A percentile compares a stretch with the other conserved stretches of the same genome.
phyloP scores from a whole-genome alignment of 2,888 invertebrate species.

The Chaetogeoica ovagalla region DNA sequence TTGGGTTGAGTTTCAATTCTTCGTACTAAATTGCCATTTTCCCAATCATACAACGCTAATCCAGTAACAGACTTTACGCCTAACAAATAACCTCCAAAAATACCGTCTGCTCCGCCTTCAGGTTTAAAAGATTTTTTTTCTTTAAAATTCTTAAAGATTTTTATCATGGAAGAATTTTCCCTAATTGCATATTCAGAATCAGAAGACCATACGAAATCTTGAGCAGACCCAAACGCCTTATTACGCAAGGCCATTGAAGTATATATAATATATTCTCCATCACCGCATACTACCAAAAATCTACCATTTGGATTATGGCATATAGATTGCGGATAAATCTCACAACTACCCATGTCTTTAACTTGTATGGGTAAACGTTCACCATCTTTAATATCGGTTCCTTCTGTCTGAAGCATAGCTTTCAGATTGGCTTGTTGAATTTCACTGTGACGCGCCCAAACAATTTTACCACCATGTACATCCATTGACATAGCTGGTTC shows the following conservation, averaged over 20 bases:
- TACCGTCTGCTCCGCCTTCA: constrained; percentile 94
- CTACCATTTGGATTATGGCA: constrained; percentile 97
- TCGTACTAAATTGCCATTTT: constrained; percentile 84
- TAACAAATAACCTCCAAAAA: constrained; percentile 87
- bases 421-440: constrained; percentile 95
- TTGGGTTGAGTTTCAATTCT: constrained; percentile 95
- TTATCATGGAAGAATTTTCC: constrained; percentile 87
- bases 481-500: constrained; percentile 99
- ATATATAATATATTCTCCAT: constrained; percentile 99
- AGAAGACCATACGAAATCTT: constrained; percentile 98
- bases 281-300: constrained; percentile 94
- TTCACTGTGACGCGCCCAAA: constrained; percentile 98
- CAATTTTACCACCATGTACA: constrained; percentile 94
- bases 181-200: constrained; percentile 91
- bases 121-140: constrained; percentile 94
- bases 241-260: constrained; percentile 98
- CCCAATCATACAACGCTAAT: constrained; percentile 97
- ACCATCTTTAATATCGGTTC: constrained; percentile 80
- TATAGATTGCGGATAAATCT: constrained; percentile 98
- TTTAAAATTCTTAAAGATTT: constrained; percentile 97
- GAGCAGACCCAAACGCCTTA: constrained; percentile 96
- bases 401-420: constrained; percentile 73
- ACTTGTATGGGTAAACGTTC: constrained; percentile 90
- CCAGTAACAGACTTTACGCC: constrained; percentile 92
- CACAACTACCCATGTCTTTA: constrained; percentile 99